Evolutionary conservation across 2,113 vertebrate species (phyloP).

Genomic region (Salvelinus namaycush): DNA sequence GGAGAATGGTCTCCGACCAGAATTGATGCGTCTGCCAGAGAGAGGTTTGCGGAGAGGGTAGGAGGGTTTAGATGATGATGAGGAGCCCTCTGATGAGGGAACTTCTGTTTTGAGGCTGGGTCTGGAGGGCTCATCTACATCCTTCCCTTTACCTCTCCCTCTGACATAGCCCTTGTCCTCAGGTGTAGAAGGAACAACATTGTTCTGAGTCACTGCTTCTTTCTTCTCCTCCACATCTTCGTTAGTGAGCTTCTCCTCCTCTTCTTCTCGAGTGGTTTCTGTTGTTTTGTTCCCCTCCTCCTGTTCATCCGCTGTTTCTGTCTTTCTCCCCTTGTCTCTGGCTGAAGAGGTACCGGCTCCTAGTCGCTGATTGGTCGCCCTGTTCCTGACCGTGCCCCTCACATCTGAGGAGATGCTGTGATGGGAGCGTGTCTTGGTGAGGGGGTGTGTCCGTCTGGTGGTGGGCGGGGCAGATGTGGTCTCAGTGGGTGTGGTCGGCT

Average conservation of each 20-base stretch:
- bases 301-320: slow-evolving; percentile 35
- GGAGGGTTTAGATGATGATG: slow-evolving; percentile 12
- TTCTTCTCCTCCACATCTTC: slow-evolving; percentile 46
- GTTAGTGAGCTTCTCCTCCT: slow-evolving; percentile 36
- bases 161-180: slow-evolving; percentile 19
- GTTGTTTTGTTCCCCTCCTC: slow-evolving; percentile 36
- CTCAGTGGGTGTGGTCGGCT: slow-evolving; percentile 7
- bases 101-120: not conserved
- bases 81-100: not conserved
- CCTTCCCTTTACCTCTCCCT: slow-evolving; percentile 59
- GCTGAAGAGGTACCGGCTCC: slow-evolving; percentile 30
- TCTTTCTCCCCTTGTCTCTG: slow-evolving; percentile 45
- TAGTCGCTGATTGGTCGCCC: slow-evolving; percentile 28
- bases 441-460: slow-evolving; percentile 60
- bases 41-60: slow-evolving; percentile 41
- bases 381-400: slow-evolving; percentile 67
- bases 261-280: slow-evolving; percentile 44
- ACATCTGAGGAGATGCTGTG: slow-evolving; percentile 75
- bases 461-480: slow-evolving; percentile 52
- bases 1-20: slow-evolving; percentile 28
- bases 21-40: not conserved
- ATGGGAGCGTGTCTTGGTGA: slow-evolving; percentile 73
- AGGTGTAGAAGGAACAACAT: not conserved
- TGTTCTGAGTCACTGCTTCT: slow-evolving; percentile 39
- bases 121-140: slow-evolving; percentile 36